phyloP scores from a whole-genome alignment of 1,140 invertebrate genomes.

The Dendroctonus ponderosae region DNA sequence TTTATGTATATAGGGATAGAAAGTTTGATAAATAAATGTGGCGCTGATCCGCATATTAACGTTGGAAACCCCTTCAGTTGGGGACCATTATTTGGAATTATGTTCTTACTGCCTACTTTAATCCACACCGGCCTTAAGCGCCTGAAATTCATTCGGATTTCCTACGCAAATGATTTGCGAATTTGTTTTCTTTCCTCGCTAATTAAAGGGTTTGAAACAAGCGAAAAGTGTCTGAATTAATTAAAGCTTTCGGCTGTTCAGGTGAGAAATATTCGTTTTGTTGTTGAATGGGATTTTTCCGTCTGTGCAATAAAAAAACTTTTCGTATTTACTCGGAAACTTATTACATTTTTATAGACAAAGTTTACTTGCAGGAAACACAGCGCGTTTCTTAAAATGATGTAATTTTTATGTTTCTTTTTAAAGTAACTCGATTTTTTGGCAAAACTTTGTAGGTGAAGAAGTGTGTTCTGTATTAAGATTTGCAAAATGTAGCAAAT shows the following conservation, averaged over 20 bases:
- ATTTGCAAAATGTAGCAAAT: too few species aligned
- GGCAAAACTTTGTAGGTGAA: too few species aligned
- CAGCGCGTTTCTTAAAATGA: too few species aligned
- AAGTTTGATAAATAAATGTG: too few species aligned
- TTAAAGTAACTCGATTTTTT: too few species aligned
- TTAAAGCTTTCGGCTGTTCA: constrained; percentile 5
- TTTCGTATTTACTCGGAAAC: too few species aligned
- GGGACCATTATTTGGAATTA: constrained; percentile 15
- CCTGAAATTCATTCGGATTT: constrained; percentile 14
- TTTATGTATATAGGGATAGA: too few species aligned
- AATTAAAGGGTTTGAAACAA: constrained; percentile 12
- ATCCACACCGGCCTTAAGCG: constrained; percentile 15
- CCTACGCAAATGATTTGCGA: constrained; percentile 13
- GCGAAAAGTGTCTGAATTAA: constrained; percentile 18
- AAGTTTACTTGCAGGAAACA: too few species aligned
- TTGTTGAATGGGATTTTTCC: neutral
- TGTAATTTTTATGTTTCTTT: too few species aligned
- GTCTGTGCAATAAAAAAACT: too few species aligned
- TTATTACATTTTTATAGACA: too few species aligned
- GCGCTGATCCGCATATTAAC: constrained; percentile 10
- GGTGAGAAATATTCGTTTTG: constrained; percentile 13
- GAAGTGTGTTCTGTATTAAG: too few species aligned
- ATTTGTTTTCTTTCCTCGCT: constrained; percentile 16
- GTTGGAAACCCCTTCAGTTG: constrained; percentile 1
- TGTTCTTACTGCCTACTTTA: constrained; percentile 22